Evolutionary conservation across 2,797 vertebrate genomes (phyloP).

Genomic region (Cheirogaleus major): DNA sequence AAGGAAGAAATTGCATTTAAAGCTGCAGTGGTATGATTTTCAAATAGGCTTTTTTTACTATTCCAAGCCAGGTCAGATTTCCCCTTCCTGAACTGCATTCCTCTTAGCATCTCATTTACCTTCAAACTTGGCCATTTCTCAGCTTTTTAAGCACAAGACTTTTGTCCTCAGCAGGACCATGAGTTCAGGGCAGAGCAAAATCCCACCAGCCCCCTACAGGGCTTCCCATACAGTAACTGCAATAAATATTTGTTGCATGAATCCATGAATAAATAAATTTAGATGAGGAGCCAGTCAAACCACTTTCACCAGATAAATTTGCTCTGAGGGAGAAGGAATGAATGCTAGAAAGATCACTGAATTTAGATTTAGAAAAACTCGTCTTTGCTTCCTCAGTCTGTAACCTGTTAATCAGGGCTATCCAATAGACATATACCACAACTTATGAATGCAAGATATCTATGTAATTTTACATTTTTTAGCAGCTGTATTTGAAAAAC

Average conservation of each 20-base stretch:
- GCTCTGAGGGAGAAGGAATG: not conserved
- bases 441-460: not conserved
- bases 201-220: not conserved
- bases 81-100: not conserved
- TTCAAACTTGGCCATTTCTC: constrained; percentile 20
- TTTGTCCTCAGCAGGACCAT: not conserved
- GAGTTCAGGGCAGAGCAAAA: not conserved
- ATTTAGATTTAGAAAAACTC: not conserved
- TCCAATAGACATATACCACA: not conserved
- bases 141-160: not conserved
- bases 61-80: constrained; percentile 1
- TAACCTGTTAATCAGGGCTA: not conserved
- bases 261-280: constrained; percentile 7
- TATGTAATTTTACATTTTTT: not conserved
- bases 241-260: not conserved
- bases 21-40: not conserved
- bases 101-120: constrained; percentile 40
- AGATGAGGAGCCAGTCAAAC: not conserved
- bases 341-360: not conserved
- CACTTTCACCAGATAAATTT: not conserved
- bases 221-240: not conserved
- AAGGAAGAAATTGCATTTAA: not conserved
- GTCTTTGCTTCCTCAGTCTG: not conserved
- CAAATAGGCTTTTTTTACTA: not conserved
- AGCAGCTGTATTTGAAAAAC: not conserved